Conservation (phyloP, 1,140 invertebrate genomes). For the Neodiprion virginianus region DNA sequence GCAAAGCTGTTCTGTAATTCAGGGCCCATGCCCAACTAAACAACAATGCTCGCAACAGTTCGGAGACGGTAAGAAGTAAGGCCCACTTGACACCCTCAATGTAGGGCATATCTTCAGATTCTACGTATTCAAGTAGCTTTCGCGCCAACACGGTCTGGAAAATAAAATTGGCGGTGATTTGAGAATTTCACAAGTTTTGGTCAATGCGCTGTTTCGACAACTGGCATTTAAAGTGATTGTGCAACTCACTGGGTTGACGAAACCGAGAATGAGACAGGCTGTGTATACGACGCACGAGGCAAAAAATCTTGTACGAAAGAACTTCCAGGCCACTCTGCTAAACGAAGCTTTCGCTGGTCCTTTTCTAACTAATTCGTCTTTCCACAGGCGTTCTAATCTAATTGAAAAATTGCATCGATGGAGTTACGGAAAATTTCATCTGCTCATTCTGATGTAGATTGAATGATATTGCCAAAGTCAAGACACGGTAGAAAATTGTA, state of each 20-base stretch:
- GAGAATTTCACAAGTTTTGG: constrained; percentile 11
- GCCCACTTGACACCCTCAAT: constrained; percentile 63
- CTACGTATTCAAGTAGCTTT: constrained; percentile 63
- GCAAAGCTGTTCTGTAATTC: constrained; percentile 68
- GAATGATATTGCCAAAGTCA: background rate
- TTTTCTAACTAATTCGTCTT: constrained; percentile 71
- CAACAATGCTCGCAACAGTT: constrained; percentile 65
- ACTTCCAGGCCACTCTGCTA: constrained; percentile 62
- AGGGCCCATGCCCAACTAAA: constrained; percentile 70
- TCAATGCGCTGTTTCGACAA: background rate
- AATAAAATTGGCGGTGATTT: constrained; percentile 10
- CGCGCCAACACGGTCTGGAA: constrained; percentile 67
- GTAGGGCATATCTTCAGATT: constrained; percentile 50
- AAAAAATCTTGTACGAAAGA: constrained; percentile 64
- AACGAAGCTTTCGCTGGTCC: constrained; percentile 60
- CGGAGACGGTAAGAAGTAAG: constrained; percentile 61
- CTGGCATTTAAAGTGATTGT: constrained; percentile 21
- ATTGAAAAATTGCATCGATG: background rate
- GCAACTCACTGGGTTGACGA: constrained; percentile 68
- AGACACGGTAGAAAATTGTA: background rate
- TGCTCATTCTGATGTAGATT: background rate
- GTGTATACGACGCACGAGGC: constrained; percentile 63
- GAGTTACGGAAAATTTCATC: background rate
- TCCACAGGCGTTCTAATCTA: constrained; percentile 63
- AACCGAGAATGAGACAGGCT: constrained; percentile 65